Percentiles rank a stretch among this genome's conserved stretches.
phyloP scores from a whole-genome alignment of 2,888 invertebrate species.

The Agrochola litura region DNA sequence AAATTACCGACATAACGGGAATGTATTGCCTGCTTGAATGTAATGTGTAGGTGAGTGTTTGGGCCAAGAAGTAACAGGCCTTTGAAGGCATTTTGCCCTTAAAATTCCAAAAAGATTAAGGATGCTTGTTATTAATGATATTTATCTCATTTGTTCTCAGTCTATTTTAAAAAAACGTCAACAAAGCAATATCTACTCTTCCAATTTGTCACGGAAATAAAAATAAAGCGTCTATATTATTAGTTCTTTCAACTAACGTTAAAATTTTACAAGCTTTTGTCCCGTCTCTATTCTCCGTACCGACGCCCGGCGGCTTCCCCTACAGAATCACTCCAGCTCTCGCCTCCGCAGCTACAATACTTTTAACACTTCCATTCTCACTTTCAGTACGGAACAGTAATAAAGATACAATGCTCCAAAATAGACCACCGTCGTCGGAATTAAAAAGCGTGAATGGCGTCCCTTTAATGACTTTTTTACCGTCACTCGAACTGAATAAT shows the following conservation, averaged over 20 bases:
- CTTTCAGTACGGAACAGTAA: slow-evolving; percentile 52
- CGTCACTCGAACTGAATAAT: slow-evolving; percentile 74
- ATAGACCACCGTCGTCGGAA: slow-evolving; percentile 69
- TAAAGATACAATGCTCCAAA: slow-evolving; percentile 65
- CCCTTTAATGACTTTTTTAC: slow-evolving; percentile 75
- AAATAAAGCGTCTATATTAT: slow-evolving; percentile 37
- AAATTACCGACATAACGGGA: slow-evolving; percentile 55
- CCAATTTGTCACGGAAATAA: slow-evolving; percentile 38
- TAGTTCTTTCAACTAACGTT: slow-evolving; percentile 45
- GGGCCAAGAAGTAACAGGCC: not conserved
- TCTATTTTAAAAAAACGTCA: not conserved
- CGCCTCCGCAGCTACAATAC: slow-evolving; percentile 41
- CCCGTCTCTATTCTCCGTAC: slow-evolving; percentile 13
- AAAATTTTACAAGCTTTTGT: slow-evolving; percentile 42
- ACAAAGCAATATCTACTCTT: slow-evolving; percentile 8
- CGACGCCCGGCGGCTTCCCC: slow-evolving; percentile 27
- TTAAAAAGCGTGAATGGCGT: slow-evolving; percentile 66
- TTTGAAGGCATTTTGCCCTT: no score
- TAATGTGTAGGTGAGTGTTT: slow-evolving; percentile 3
- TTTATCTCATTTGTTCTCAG: not conserved
- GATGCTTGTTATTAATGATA: no score
- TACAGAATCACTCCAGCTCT: slow-evolving; percentile 20
- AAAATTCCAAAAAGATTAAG: not conserved
- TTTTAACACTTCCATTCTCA: slow-evolving; percentile 60
- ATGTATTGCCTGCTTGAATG: slow-evolving; percentile 26